phyloP scores from a whole-genome alignment of 35 echinoderm and acorn worm species.

The Patiria miniata region DNA sequence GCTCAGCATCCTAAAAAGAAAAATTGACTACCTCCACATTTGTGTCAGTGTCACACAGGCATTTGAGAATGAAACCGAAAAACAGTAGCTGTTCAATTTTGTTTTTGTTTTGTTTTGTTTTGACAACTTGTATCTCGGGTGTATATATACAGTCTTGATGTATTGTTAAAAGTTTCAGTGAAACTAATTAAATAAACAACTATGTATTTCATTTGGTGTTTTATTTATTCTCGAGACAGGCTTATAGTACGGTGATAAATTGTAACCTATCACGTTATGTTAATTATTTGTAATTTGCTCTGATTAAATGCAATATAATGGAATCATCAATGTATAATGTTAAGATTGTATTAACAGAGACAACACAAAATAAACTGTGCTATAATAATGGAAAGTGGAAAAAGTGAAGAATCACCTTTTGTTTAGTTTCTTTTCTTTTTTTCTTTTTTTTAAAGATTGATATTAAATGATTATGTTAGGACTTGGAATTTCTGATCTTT shows the following conservation, averaged over 20 bases:
- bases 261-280: slow-evolving; percentile 10
- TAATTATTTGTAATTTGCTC: background rate
- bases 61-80: background rate
- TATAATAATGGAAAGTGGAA: slow-evolving; percentile 3
- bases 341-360: slow-evolving; percentile 27
- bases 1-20: background rate
- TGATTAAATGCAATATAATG: slow-evolving; percentile 32
- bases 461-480: no score
- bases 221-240: slow-evolving; percentile 14
- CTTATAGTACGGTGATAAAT: background rate
- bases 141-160: background rate
- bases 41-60: background rate
- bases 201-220: slow-evolving; percentile 11
- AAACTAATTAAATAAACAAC: no score
- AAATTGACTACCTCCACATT: slow-evolving; percentile 13
- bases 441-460: no score
- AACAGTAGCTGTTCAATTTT: background rate
- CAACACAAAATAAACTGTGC: slow-evolving; percentile 21
- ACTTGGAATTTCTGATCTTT: no score
- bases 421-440: no score
- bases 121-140: background rate
- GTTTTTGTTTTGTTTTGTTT: background rate
- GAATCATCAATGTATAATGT: slow-evolving; percentile 15
- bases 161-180: background rate
- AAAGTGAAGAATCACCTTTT: no score